phyloP scores from a whole-genome alignment of 2,113 vertebrate species.

The Callipepla californica region DNA sequence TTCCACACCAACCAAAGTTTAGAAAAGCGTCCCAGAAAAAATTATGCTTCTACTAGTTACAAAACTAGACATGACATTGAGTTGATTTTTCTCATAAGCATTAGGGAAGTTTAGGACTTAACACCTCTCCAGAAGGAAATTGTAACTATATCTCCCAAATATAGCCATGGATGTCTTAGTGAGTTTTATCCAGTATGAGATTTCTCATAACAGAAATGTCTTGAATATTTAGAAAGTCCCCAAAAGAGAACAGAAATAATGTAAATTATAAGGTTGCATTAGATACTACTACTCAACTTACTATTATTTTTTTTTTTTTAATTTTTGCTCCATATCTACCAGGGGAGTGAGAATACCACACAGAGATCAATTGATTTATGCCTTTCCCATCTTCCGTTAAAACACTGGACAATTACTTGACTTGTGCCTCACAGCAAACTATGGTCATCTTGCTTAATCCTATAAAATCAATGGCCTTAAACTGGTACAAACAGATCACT shows the following conservation, averaged over 20 bases:
- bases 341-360: neutral
- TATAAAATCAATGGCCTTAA: constrained; percentile 71
- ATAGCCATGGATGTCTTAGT: neutral
- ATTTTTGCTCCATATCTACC: neutral
- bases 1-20: neutral
- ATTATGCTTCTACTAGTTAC: neutral
- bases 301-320: neutral
- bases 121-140: neutral
- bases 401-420: constrained; percentile 4
- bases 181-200: neutral
- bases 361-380: neutral
- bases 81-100: neutral
- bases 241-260: neutral
- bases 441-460: constrained; percentile 38
- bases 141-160: neutral
- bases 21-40: neutral
- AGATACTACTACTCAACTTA: neutral
- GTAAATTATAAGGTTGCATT: neutral
- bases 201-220: neutral
- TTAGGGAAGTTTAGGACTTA: neutral
- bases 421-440: constrained; percentile 46
- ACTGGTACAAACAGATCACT: constrained; percentile 64
- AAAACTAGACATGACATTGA: neutral
- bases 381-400: neutral
- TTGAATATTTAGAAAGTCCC: neutral